Percentiles rank a stretch among this genome's conserved stretches.
phyloP scores from a whole-genome alignment of 2,113 vertebrate genomes.

The Crotalus helleri region DNA sequence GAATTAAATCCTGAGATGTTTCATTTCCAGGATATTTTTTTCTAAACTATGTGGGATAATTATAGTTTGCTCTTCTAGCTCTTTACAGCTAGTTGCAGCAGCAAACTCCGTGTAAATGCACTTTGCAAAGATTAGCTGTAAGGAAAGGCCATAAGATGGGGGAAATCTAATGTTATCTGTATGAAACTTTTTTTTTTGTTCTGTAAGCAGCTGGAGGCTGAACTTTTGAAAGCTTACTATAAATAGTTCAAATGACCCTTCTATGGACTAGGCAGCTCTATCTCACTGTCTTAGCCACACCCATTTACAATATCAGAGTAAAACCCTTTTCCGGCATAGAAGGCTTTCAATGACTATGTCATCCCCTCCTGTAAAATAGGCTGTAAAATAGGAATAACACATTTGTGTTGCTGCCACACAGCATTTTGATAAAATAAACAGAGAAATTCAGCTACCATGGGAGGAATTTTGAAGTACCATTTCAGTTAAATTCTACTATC shows the following conservation, averaged over 20 bases:
- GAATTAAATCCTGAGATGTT: not conserved
- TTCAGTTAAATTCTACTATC: not conserved
- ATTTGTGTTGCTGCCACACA: not conserved
- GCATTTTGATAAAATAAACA: not conserved
- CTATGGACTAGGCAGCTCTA: not conserved
- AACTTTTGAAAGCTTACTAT: constrained; percentile 6
- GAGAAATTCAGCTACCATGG: not conserved
- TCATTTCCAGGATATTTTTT: not conserved
- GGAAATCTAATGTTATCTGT: not conserved
- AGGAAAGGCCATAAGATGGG: no score
- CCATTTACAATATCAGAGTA: not conserved
- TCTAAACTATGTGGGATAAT: not conserved
- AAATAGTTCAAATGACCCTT: constrained; percentile 12
- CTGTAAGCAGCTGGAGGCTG: constrained; percentile 1
- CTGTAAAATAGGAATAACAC: not conserved
- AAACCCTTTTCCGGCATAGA: not conserved
- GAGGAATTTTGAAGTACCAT: not conserved
- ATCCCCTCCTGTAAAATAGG: not conserved
- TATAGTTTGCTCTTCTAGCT: not conserved
- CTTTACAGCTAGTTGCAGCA: no score
- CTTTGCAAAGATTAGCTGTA: no score
- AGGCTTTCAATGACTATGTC: not conserved
- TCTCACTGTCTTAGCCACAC: not conserved
- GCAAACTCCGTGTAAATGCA: no score
- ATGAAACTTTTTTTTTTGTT: not conserved